Evolutionary conservation across 2,797 vertebrate genomes (phyloP).

Genomic region (Eremophila alpestris): DNA sequence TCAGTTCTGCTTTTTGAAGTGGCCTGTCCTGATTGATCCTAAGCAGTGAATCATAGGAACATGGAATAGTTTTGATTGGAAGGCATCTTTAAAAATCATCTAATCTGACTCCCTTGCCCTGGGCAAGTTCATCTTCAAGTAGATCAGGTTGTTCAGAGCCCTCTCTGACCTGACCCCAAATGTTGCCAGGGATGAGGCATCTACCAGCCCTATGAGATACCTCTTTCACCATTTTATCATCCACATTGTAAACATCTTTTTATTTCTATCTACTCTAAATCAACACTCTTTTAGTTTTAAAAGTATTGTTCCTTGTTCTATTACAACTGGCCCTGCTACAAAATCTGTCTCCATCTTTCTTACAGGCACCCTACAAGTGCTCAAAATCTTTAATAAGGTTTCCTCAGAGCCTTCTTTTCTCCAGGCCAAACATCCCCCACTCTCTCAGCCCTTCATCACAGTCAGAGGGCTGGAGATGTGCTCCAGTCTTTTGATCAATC

Average conservation of each 20-base stretch:
- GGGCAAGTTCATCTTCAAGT: background rate
- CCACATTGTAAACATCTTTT: background rate
- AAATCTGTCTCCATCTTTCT: background rate
- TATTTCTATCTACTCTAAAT: background rate
- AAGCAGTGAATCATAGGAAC: background rate
- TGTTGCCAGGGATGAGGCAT: rapidly evolving
- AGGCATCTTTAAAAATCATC: background rate
- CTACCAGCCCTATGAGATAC: background rate
- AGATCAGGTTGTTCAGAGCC: background rate
- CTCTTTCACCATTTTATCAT: background rate
- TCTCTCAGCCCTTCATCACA: background rate
- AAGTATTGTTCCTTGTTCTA: background rate
- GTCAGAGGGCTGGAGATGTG: background rate
- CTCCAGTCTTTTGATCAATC: background rate
- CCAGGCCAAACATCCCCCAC: background rate
- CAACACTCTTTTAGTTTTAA: background rate
- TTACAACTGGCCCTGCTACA: background rate
- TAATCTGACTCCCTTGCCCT: background rate
- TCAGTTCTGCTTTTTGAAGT: background rate
- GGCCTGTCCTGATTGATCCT: background rate
- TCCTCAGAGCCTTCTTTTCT: background rate
- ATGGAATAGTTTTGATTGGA: background rate
- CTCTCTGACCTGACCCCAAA: background rate
- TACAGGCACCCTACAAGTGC: background rate
- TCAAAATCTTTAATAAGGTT: background rate